Evolutionary conservation across 1,140 invertebrate species (phyloP), one percentile per base, ranked within the genome.

Genomic region (Metaphire vulgaris): DNA sequence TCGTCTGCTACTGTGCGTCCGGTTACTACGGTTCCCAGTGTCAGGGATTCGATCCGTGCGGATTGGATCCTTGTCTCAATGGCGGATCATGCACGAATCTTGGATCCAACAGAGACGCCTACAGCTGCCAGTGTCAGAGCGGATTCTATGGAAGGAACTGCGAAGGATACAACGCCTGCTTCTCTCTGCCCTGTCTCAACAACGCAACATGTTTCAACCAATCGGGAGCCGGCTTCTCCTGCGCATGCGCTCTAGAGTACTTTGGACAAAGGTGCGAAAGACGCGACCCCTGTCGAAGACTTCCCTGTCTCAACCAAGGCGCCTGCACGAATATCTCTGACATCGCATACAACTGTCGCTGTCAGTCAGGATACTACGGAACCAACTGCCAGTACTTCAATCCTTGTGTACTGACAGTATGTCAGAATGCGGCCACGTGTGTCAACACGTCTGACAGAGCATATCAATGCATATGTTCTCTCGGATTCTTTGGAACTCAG

Each of bases 1-100:
- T 77, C 69, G 91, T 92, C 2, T 98, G 96, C 84, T 93, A 92
- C 21, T 98, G 96, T 82, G 92, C 93, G 91, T 95, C 82, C 0
- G 76, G 77, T 14, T 79, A 75, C 56, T 78, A 65, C 6, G 82
- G 82, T 2, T 74, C 64, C 26, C 91, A 91, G 75, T 98, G 96
- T 65, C 34, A 79, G 28, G 65, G 78, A 14, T 79, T 78, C 74
- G 78, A 83, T 74, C 76, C 77, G 0, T 83, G 82, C 69, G 65
- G 70, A 31, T 71, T 75, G 30, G 41, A 26, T n/a, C 72, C 72
- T 0, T 73, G 72, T 73, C 33, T 41, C 1, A 33, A 41, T 28
- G 34, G 34, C 33, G 74, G 30, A 32, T 33, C 12, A 26, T 73
- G 72, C 28, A 71, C 29, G 2, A 71, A 21, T 34, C 76, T 70